A percentile compares a stretch with the other conserved stretches of the same genome.
Conservation (phyloP, 1,140 invertebrate species). For the Drosophila carrolli region DNA sequence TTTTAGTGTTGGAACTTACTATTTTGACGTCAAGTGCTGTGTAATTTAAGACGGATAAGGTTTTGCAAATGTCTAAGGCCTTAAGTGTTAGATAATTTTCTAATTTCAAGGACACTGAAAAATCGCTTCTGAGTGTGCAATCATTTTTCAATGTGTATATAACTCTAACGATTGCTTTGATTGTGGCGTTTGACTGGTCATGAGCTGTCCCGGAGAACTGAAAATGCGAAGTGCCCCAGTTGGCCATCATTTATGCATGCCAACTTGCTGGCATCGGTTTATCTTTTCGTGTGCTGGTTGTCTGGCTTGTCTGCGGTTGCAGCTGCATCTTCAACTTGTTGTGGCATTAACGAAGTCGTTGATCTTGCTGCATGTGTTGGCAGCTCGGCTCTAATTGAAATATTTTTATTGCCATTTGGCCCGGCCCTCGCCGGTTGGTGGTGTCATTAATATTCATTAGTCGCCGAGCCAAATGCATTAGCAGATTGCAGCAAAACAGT, state of each 20-base stretch:
- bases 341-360: conserved; percentile 80
- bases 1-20: too few relatives aligned
- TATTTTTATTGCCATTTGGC: conserved; percentile 71
- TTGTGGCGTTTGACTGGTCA: conserved; percentile 1
- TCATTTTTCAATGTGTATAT: background rate
- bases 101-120: background rate
- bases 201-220: background rate
- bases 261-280: conserved; percentile 48
- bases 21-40: too few relatives aligned
- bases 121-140: background rate
- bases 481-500: conserved; percentile 61
- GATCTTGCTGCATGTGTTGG: conserved; percentile 76
- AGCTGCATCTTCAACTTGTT: conserved; percentile 71
- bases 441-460: conserved; percentile 77
- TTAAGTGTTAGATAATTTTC: too few relatives aligned
- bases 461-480: conserved; percentile 68
- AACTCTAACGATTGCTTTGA: background rate
- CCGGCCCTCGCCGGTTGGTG: conserved; percentile 10
- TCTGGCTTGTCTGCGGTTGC: conserved; percentile 46
- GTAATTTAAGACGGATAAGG: too few relatives aligned
- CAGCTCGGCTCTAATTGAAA: conserved; percentile 78
- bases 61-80: too few relatives aligned
- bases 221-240: background rate
- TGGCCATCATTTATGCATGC: conserved; percentile 64
- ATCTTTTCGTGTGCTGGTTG: conserved; percentile 51